Conservation (phyloP, 2,113 vertebrate genomes). For the Syrmaticus mikado region DNA sequence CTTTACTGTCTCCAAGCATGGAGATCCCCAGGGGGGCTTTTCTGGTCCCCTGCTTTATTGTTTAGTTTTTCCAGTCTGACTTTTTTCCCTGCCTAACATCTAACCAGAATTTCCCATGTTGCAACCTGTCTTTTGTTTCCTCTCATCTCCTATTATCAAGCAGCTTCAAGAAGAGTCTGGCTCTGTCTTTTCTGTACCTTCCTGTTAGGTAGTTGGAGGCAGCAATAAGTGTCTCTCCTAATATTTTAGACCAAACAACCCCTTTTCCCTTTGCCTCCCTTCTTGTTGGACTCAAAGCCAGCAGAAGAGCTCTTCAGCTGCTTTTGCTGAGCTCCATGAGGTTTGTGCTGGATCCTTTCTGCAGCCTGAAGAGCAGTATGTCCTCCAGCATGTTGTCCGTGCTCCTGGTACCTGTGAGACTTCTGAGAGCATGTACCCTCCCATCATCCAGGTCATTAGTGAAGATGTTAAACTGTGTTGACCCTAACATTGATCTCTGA, state of each 20-base stretch:
- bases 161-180: neutral
- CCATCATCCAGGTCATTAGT: neutral
- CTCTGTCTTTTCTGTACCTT: neutral
- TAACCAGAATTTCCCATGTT: neutral
- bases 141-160: neutral
- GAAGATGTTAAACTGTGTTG: neutral
- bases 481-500: neutral
- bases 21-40: neutral
- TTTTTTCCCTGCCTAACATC: neutral
- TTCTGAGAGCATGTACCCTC: accelerated
- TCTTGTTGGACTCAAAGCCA: neutral
- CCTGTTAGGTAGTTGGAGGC: neutral
- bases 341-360: neutral
- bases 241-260: neutral
- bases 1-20: neutral
- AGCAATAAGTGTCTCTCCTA: neutral
- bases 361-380: neutral
- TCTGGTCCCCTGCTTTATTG: neutral
- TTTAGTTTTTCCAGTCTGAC: neutral
- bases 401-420: neutral
- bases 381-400: neutral
- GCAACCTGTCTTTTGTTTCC: neutral
- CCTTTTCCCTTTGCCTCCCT: neutral
- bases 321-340: neutral
- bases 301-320: neutral